Evolutionary conservation across 2,888 invertebrate species (phyloP), one percentile per base, ranked within the genome.

Genomic region (Thymelicus lineola): DNA sequence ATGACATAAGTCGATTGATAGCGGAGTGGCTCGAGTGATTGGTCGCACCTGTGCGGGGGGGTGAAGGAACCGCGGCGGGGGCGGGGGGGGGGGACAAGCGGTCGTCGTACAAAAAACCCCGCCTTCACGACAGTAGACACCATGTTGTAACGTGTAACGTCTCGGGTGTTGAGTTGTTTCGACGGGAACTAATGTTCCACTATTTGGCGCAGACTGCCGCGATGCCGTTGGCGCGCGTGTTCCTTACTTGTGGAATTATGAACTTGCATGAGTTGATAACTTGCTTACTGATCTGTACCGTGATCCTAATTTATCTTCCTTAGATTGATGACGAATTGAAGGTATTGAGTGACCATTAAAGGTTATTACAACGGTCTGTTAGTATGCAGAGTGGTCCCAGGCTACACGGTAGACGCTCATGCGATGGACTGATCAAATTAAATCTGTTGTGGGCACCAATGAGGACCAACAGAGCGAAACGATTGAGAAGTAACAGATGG

Each of bases 1-100:
- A 28, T 48, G 28, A 72, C 67, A 84, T 85, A 86, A 85, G 77
- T 77, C 10, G 77, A 74, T 79, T 77, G 83, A 82, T 86, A 75
- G 72, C 77, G 77, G 66, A 75, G 62, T 75, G 83, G 38, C 28
- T 12, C 28, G 14, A 12, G 79, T 81, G 89, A 89, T 89, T 89
- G 90, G 89, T 79, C 84, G 81, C 89, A 90, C 89, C 89, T 89
- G 89, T 82, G 82, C 76, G 75, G 72, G 72, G 73, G 28, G 28
- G 28, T 28, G 28, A 28, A 5, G 28, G 28, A 28, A 3, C 3
- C 61, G 76, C 74, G 77, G 72, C 77, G 7, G 77, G 69, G 72
- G 68, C 71, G 46, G n/a, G 46, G 46, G 46, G n/a, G 14, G 46
- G 14, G 71, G 67, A 67, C 66, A 59, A 9, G 72, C 75, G 75